A percentile compares a stretch with the other conserved stretches of the same genome.
Evolutionary conservation across 2,797 vertebrate species (phyloP).

Genomic region (Parambassis ranga): DNA sequence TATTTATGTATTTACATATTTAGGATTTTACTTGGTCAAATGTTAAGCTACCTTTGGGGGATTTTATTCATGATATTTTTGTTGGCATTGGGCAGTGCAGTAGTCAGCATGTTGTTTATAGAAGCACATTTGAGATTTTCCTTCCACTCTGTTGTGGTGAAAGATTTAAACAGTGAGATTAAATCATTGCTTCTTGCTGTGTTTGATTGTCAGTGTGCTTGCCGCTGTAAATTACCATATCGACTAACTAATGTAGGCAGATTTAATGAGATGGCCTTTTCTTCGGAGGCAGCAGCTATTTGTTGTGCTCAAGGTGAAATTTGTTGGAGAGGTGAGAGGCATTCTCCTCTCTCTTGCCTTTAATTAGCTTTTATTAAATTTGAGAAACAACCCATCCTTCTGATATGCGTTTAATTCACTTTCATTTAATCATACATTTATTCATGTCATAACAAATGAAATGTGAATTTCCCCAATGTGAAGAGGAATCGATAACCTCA

Average conservation of each 20-base stretch:
- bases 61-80: no score
- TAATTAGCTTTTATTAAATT: constrained; percentile 4
- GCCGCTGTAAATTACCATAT: neutral
- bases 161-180: no score
- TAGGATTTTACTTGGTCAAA: no score
- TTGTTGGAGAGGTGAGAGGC: constrained; percentile 12
- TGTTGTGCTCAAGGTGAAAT: constrained; percentile 25
- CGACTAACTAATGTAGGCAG: constrained; percentile 22
- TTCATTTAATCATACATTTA: neutral
- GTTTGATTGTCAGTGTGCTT: no score
- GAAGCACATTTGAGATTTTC: no score
- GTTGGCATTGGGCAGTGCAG: no score
- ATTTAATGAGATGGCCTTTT: constrained; percentile 34
- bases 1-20: no score
- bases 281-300: constrained; percentile 12
- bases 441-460: constrained; percentile 4
- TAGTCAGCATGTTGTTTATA: no score
- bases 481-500: neutral
- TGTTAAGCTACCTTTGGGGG: no score
- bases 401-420: constrained; percentile 5
- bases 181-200: no score
- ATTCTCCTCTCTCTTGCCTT: constrained; percentile 17
- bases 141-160: no score
- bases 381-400: constrained; percentile 10
- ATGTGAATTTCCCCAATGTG: neutral